Percentiles rank a stretch among this genome's conserved stretches.
These are phyloP conservation scores for Xenus cinereus DNA, from an alignment of 2,113 vertebrate species.

Conservation along the genomic window DNA sequence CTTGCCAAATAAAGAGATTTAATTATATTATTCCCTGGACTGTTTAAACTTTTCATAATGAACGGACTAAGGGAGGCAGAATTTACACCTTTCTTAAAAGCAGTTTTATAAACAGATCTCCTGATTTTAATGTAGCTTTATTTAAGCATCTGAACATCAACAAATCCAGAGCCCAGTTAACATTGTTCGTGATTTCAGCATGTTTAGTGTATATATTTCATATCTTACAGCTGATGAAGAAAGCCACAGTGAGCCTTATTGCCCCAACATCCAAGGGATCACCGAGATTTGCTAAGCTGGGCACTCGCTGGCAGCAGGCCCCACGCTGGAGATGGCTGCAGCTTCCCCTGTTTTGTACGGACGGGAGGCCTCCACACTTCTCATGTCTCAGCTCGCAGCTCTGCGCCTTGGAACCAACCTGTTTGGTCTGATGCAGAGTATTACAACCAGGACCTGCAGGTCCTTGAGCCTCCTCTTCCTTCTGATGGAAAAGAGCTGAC, in stretches of 20 bases:
- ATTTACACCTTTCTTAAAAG: conserved; percentile 39
- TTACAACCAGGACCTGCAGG: background rate
- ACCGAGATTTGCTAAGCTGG: background rate
- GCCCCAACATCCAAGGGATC: conserved; percentile 36
- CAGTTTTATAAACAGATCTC: conserved; percentile 44
- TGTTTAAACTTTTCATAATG: background rate
- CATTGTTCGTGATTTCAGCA: conserved; percentile 60
- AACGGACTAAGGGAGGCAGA: conserved; percentile 17
- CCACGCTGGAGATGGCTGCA: background rate
- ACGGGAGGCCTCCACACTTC: background rate
- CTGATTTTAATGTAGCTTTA: conserved; percentile 71
- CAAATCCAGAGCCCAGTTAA: conserved; percentile 70
- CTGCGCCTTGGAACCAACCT: background rate
- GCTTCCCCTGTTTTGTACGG: background rate
- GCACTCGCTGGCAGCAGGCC: background rate
- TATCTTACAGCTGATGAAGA: conserved; percentile 67
- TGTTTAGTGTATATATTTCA: conserved; percentile 61
- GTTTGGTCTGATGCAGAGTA: background rate
- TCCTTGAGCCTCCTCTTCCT: background rate
- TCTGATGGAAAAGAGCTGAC: background rate
- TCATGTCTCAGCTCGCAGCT: background rate
- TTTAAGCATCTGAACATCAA: conserved; percentile 72
- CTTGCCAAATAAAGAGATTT: background rate
- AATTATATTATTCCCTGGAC: background rate
- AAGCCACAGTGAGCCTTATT: conserved; percentile 61